Conservation (phyloP, 2,113 vertebrate species). For the Megaleporinus macrocephalus region DNA sequence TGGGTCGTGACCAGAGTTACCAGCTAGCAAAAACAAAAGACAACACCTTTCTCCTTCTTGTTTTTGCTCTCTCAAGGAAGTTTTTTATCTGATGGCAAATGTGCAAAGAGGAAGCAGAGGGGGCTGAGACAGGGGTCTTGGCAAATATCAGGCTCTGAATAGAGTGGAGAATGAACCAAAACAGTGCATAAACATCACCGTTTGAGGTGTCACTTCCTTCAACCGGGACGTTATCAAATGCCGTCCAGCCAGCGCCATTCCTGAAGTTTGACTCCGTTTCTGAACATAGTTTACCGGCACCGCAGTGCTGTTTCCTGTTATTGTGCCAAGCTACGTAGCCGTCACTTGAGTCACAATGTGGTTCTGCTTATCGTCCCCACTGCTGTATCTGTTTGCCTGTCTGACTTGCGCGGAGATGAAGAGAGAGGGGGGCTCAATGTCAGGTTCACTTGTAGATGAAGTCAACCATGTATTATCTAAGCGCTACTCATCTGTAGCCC, state of each 20-base stretch:
- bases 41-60: not conserved
- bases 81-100: not conserved
- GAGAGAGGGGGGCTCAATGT: constrained; percentile 71
- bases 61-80: not conserved
- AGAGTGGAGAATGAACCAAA: not conserved
- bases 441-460: constrained; percentile 82
- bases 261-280: constrained; percentile 30
- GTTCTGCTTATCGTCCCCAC: constrained; percentile 70
- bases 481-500: constrained; percentile 66
- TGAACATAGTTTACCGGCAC: constrained; percentile 30
- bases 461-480: constrained; percentile 79
- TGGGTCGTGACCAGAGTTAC: no score
- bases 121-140: not conserved
- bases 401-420: constrained; percentile 75
- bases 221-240: constrained; percentile 12
- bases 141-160: constrained; percentile 4
- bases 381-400: constrained; percentile 72
- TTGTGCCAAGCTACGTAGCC: constrained; percentile 65
- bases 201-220: not conserved
- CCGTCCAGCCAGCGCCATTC: constrained; percentile 3
- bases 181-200: constrained; percentile 4
- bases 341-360: constrained; percentile 71
- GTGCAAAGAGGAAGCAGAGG: not conserved
- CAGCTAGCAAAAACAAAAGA: no score
- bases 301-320: constrained; percentile 49